Conservation (phyloP, 2,797 vertebrate genomes). For the Tenualosa ilisha region DNA sequence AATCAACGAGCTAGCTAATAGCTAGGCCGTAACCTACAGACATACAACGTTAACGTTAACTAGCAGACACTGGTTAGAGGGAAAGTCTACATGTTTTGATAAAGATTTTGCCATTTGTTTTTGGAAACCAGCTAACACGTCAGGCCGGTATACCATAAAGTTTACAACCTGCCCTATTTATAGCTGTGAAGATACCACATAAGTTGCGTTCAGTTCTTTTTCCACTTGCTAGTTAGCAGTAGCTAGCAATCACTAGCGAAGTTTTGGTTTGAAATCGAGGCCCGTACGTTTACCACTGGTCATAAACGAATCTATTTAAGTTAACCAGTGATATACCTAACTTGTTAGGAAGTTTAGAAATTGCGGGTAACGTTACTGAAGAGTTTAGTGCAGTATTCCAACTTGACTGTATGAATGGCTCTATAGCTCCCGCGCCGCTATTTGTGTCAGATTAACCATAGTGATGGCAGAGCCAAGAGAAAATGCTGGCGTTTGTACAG, state of each 20-base stretch:
- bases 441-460: background rate
- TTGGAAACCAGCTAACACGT: background rate
- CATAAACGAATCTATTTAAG: background rate
- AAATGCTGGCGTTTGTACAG: background rate
- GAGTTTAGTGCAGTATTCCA: background rate
- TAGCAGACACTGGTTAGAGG: background rate
- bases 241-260: slow-evolving; percentile 2
- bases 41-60: background rate
- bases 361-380: background rate
- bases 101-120: background rate
- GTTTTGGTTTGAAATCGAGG: slow-evolving; percentile 4
- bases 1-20: slow-evolving; percentile 17
- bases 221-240: background rate
- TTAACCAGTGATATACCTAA: background rate
- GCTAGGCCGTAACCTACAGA: slow-evolving; percentile 56
- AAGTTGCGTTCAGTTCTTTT: background rate
- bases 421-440: background rate
- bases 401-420: background rate
- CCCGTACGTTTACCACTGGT: background rate
- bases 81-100: background rate
- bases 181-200: background rate
- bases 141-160: background rate
- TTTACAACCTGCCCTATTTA: background rate
- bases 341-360: background rate
- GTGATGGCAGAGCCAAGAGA: background rate